These are phyloP conservation scores for Cephus runcator DNA, from an alignment of 2,888 invertebrate species.

Conservation along the genomic window DNA sequence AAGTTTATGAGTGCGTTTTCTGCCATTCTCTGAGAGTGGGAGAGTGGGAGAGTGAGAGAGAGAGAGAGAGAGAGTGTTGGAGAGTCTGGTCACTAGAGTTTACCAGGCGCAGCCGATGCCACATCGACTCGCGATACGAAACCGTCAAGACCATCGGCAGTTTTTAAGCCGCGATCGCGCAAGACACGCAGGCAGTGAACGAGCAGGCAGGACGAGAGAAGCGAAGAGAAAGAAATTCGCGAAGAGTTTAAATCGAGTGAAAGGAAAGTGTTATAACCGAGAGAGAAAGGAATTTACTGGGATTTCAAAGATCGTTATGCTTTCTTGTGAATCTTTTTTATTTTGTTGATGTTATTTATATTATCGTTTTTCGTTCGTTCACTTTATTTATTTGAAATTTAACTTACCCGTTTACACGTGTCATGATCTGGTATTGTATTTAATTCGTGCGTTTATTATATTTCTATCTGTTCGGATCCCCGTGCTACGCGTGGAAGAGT, in stretches of 20 bases:
- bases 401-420: neutral
- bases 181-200: neutral
- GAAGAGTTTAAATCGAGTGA: neutral
- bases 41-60: neutral
- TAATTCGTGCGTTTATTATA: neutral
- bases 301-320: neutral
- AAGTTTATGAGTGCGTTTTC: neutral
- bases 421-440: neutral
- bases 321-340: neutral
- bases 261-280: neutral
- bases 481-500: neutral
- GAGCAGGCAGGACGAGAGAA: neutral
- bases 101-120: conserved; percentile 34
- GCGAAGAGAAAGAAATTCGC: neutral
- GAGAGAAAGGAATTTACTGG: conserved; percentile 32
- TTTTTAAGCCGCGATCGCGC: neutral
- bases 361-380: neutral
- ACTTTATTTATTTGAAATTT: neutral
- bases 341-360: neutral
- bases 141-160: conserved; percentile 36
- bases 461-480: neutral
- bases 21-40: neutral
- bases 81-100: conserved; percentile 5
- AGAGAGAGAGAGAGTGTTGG: neutral
- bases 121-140: conserved; percentile 49